Conservation (phyloP, 2,797 vertebrate species). For the Gymnocypris eckloni region DNA sequence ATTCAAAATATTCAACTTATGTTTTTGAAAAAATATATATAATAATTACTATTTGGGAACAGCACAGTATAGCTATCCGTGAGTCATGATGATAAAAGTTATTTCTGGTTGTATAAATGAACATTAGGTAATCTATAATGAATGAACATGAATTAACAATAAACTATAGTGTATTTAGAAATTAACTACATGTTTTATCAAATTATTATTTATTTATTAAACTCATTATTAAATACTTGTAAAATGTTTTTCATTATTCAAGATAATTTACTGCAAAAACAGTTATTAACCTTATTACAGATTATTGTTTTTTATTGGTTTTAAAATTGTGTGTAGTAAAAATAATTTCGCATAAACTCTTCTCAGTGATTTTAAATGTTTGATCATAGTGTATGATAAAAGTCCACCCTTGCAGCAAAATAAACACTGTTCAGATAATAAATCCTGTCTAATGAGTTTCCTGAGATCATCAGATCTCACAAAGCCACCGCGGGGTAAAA, state of each 20-base stretch:
- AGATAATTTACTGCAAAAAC: background rate
- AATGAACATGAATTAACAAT: background rate
- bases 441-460: constrained; percentile 49
- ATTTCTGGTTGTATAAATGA: background rate
- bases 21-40: too few relatives aligned
- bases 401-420: constrained; percentile 21
- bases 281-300: background rate
- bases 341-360: background rate
- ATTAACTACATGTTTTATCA: too few relatives aligned
- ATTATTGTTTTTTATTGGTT: background rate
- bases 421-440: constrained; percentile 34
- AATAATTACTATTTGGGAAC: background rate
- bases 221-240: background rate
- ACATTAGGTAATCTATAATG: background rate
- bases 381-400: background rate
- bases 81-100: background rate
- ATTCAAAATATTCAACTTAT: background rate
- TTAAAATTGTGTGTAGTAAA: background rate
- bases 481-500: constrained; percentile 15
- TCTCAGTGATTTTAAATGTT: background rate
- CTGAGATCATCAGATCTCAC: constrained; percentile 17
- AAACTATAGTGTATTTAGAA: background rate
- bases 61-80: background rate
- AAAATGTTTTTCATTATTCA: background rate
- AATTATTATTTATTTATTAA: background rate